These are phyloP conservation scores for Uria lomvia DNA, from an alignment of 2,113 vertebrate species.

Conservation along the genomic window DNA sequence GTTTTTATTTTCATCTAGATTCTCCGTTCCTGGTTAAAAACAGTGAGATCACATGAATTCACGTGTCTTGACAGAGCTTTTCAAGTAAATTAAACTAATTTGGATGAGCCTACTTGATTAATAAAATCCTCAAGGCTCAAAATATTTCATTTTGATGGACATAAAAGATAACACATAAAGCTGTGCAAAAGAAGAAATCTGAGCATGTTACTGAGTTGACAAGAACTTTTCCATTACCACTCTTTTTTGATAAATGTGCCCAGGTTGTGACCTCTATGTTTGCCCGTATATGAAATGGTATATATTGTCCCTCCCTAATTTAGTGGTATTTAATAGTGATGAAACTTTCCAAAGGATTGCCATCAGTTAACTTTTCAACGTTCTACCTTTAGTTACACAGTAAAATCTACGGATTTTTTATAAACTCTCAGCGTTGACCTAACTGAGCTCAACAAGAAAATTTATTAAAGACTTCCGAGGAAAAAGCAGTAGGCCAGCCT, in stretches of 20 bases:
- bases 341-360: neutral
- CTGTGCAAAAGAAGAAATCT: neutral
- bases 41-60: neutral
- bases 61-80: neutral
- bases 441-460: neutral
- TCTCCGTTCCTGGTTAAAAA: neutral
- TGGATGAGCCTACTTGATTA: neutral
- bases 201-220: neutral
- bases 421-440: neutral
- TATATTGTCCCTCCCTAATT: neutral
- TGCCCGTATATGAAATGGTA: neutral
- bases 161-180: neutral
- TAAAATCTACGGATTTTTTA: neutral
- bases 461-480: neutral
- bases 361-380: neutral
- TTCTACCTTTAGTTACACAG: neutral
- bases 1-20: neutral
- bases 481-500: neutral
- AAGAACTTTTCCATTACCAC: neutral
- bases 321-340: rapidly evolving
- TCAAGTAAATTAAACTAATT: neutral
- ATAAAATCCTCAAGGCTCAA: neutral
- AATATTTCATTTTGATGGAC: neutral
- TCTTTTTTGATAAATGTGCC: neutral
- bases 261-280: neutral